These are phyloP conservation scores for Buphagus erythrorhynchus DNA, from an alignment of 2,797 vertebrate species.

Conservation along the genomic window DNA sequence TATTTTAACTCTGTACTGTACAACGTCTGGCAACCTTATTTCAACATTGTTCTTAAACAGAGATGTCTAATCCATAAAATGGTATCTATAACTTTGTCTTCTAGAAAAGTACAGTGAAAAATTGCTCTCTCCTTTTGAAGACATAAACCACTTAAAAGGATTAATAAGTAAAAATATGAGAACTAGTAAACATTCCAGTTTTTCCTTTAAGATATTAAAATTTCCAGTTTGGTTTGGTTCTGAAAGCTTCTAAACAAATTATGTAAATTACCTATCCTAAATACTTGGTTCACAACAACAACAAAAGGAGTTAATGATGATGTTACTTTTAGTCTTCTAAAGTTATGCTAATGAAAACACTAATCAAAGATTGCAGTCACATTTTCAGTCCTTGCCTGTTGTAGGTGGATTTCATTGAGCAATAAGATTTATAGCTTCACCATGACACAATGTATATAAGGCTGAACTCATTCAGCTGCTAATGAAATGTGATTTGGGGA, in stretches of 20 bases:
- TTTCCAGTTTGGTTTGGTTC: background rate
- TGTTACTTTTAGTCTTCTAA: background rate
- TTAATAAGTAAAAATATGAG: background rate
- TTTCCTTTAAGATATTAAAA: background rate
- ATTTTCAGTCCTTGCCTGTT: background rate
- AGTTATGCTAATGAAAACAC: background rate
- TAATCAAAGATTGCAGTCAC: background rate
- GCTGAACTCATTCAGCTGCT: background rate
- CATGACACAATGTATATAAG: background rate
- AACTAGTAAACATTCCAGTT: background rate
- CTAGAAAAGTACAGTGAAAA: background rate
- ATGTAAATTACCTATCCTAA: background rate
- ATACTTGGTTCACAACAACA: background rate
- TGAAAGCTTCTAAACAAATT: background rate
- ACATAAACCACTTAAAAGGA: background rate
- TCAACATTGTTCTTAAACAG: background rate
- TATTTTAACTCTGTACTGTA: background rate
- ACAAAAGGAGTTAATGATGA: background rate
- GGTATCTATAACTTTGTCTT: background rate
- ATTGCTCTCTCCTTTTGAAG: background rate
- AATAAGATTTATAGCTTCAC: background rate
- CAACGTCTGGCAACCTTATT: background rate
- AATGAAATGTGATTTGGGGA: background rate
- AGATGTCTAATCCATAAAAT: background rate
- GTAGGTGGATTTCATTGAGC: background rate